A percentile compares a stretch with the other conserved stretches of the same genome.
These are phyloP conservation scores for Caradrina kadenii DNA, from an alignment of 2,888 invertebrate species.

Conservation along the genomic window DNA sequence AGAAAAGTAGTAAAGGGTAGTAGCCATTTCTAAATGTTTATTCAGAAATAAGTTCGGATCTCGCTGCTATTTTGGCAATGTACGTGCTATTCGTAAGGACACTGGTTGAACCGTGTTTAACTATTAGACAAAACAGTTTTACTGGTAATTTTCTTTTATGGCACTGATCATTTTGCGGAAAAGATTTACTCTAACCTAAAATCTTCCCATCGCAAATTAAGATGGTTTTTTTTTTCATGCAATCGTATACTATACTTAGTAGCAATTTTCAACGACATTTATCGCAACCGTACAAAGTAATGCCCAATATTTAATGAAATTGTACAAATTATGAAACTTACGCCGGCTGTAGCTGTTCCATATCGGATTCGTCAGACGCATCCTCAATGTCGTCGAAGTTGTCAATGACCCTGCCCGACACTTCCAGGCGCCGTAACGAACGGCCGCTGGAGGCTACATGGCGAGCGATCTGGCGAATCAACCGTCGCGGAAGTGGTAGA, in stretches of 20 bases:
- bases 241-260: background rate
- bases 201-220: background rate
- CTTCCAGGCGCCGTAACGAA: slow-evolving; percentile 87
- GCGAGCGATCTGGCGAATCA: slow-evolving; percentile 88
- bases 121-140: background rate
- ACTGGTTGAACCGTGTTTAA: slow-evolving; percentile 5
- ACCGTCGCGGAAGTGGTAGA: slow-evolving; percentile 85
- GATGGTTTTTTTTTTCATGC: background rate
- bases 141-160: slow-evolving; percentile 1
- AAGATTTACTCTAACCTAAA: background rate
- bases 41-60: slow-evolving; percentile 16
- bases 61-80: slow-evolving; percentile 23
- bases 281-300: background rate
- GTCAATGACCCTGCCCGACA: slow-evolving; percentile 88
- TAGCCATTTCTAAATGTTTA: slow-evolving; percentile 17
- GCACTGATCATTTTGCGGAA: background rate
- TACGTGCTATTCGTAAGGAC: no score
- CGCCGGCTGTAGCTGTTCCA: slow-evolving; percentile 85
- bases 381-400: slow-evolving; percentile 88
- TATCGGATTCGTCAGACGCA: slow-evolving; percentile 84
- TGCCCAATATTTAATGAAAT: background rate
- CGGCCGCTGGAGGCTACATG: slow-evolving; percentile 89
- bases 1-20: slow-evolving; percentile 27
- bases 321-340: slow-evolving; percentile 70
- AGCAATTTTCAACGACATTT: background rate